A percentile compares a stretch with the other conserved stretches of the same genome.
These are phyloP conservation scores for Tetragnatha montana DNA, from an alignment of 2,888 invertebrate species.

Conservation along the genomic window DNA sequence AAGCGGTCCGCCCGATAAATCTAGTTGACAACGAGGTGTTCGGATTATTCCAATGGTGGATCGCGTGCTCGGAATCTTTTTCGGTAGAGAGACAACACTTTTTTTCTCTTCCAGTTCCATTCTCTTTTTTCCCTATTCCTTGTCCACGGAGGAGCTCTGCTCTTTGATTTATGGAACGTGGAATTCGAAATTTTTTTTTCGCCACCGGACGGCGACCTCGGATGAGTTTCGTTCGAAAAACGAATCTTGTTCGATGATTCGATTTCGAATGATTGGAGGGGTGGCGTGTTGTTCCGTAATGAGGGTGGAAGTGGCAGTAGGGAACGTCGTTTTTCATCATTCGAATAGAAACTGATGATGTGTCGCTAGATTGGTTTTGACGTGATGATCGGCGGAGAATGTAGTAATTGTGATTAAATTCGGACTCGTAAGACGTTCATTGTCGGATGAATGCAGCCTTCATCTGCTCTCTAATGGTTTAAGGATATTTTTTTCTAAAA, in stretches of 20 bases:
- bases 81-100: background rate
- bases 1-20: conserved; percentile 42
- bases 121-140: conserved; percentile 11
- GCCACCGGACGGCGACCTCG: conserved; percentile 2
- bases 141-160: conserved; percentile 18
- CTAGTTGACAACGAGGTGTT: conserved; percentile 44
- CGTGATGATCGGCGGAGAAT: no score
- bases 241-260: background rate
- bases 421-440: no score
- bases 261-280: background rate
- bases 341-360: no score
- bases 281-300: conserved; percentile 21
- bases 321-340: background rate
- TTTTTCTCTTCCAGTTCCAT: background rate
- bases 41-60: conserved; percentile 45
- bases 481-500: no score
- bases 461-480: no score
- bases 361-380: no score
- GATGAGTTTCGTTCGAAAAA: background rate
- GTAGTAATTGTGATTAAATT: no score
- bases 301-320: background rate
- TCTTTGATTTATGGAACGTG: conserved; percentile 38
- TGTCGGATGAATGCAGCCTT: no score
- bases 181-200: conserved; percentile 12
- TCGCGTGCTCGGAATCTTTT: conserved; percentile 12